Percentiles rank a stretch among this genome's conserved stretches.
phyloP scores from a whole-genome alignment of 2,797 vertebrate genomes.

The Silurus aristotelis region DNA sequence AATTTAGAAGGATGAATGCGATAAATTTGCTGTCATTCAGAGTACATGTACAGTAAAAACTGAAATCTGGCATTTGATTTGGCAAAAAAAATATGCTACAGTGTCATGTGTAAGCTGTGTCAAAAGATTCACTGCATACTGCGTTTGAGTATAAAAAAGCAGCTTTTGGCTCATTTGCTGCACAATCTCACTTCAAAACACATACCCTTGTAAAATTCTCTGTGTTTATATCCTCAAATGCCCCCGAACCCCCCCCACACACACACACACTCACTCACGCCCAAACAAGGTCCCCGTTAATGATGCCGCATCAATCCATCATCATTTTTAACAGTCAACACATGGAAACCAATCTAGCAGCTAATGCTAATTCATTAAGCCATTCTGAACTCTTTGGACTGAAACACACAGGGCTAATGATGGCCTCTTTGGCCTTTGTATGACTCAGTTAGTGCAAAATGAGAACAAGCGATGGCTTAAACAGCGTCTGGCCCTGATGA shows the following conservation, averaged over 20 bases:
- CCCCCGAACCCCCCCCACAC: neutral
- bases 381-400: conserved; percentile 39
- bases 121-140: neutral
- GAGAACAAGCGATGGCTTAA: conserved; percentile 29
- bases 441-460: conserved; percentile 45
- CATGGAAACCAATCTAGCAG: conserved; percentile 43
- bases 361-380: conserved; percentile 36
- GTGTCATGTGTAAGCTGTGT: neutral
- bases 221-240: conserved; percentile 1
- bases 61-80: neutral
- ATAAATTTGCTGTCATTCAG: neutral
- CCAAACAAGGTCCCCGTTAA: conserved; percentile 33
- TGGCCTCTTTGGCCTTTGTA: conserved; percentile 36
- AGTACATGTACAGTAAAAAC: neutral
- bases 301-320: conserved; percentile 23
- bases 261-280: neutral
- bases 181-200: neutral
- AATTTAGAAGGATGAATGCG: neutral
- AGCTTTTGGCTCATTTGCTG: neutral
- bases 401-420: conserved; percentile 33
- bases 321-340: conserved; percentile 32
- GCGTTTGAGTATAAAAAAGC: neutral
- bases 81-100: neutral
- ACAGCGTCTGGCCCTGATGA: conserved; percentile 35
- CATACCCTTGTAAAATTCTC: neutral